phyloP scores from a whole-genome alignment of 2,797 vertebrate genomes.

The Harpagifer antarcticus region DNA sequence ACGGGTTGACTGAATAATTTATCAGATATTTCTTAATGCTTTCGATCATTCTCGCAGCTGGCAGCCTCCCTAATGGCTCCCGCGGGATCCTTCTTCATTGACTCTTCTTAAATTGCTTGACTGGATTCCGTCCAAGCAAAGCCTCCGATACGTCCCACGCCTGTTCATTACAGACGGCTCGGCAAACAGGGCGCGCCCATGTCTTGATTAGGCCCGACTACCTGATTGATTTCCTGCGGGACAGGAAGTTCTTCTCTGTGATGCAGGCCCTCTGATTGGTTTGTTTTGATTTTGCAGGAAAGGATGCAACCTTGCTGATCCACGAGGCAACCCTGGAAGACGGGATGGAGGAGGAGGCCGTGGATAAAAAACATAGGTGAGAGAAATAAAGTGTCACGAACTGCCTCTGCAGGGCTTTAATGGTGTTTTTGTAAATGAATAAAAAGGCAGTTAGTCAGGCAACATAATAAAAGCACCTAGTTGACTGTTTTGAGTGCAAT shows the following conservation, averaged over 20 bases:
- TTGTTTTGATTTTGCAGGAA: conserved; percentile 80
- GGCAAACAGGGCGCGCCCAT: conserved; percentile 26
- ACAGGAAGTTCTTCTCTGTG: conserved; percentile 23
- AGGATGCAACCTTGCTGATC: conserved; percentile 90
- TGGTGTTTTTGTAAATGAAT: not conserved
- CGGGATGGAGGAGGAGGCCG: conserved; percentile 92
- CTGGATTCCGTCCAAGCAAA: conserved; percentile 61
- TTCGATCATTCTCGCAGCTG: conserved; percentile 36
- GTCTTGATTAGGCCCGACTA: conserved; percentile 37
- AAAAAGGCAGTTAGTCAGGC: conserved; percentile 4
- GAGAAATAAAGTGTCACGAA: not conserved
- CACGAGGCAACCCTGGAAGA: conserved; percentile 97
- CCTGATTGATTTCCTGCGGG: conserved; percentile 63
- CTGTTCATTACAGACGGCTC: conserved; percentile 58
- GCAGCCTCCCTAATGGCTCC: conserved; percentile 61
- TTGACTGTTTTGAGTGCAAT: conserved; percentile 13
- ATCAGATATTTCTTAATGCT: conserved; percentile 45
- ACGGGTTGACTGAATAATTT: conserved; percentile 54
- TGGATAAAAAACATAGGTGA: conserved; percentile 95
- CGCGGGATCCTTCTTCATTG: conserved; percentile 59
- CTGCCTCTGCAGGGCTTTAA: not conserved
- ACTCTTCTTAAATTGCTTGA: conserved; percentile 62
- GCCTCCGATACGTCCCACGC: conserved; percentile 34
- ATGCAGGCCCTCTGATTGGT: conserved; percentile 22
- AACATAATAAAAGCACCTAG: not conserved